Base-by-base conservation (phyloP, 2,888 invertebrate species). In the Xylota segnis region DNA sequence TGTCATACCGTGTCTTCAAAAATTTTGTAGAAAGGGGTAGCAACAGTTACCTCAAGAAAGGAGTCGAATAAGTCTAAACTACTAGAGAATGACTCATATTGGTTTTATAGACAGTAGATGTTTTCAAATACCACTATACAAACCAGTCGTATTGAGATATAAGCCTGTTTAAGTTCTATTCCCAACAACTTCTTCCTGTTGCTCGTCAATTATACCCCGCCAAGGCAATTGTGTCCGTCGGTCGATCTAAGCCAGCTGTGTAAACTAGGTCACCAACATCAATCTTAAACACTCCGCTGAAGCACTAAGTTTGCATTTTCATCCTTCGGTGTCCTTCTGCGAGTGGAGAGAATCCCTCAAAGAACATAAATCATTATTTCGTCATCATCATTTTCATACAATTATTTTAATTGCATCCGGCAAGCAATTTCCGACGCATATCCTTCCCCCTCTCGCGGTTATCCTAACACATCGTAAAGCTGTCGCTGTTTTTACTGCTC, bases 381-480 rank as follows among this genome's bases (percentile, higher is more conserved):
- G 7, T 70, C 76, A 52, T 71, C 76, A 65, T 65, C 71, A 37
- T 70, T 61, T 63, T 34, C 56, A 82, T 70, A 66, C 65, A 83
- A 76, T 83, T 83, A 83, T 65, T 65, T 58, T 76, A 83, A 76
- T 76, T 76, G 79, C 65, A 77, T 66, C 71, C 52, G 58, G 40
- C 76, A 65, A 66, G 40, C 59, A 76, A 71, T 70, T 75, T 81
- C 74, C 59, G 34, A 3, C 66, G 65, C 61, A 61, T 40, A 50
- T 58, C 61, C 52, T n/a, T 72, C 29, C 40, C 5, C 14, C 56
- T 56, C 12, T 59, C 32, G 52, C 23, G 34, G 29, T 52, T 59
- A 54, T 66, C 66, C 52, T 23, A 16, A 65, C 66, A 81, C 66
- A 74, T 81, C 74, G 74, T 74, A 81, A 81, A 81, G 61, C 14